Percentiles rank a stretch among this genome's conserved stretches.
Conservation (phyloP, 2,113 vertebrate species). For the Pseudopipra pipra region DNA sequence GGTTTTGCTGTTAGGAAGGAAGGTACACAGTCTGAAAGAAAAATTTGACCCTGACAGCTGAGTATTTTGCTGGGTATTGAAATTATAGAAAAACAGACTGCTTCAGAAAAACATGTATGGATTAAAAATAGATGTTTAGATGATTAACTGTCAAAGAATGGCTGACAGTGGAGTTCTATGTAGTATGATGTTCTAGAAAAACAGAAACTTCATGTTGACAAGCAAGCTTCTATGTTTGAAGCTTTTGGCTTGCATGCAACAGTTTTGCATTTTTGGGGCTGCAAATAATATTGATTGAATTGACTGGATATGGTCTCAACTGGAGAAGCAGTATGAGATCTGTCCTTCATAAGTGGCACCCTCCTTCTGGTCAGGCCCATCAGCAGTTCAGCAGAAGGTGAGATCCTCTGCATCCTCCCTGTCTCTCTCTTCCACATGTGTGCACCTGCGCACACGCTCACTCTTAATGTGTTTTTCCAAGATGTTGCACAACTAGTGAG, state of each 20-base stretch:
- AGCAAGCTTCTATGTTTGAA: neutral
- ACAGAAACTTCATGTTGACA: neutral
- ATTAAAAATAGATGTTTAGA: neutral
- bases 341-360: neutral
- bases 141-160: neutral
- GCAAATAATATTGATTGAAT: neutral
- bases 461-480: neutral
- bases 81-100: neutral
- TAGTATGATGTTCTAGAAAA: neutral
- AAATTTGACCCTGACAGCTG: neutral
- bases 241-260: neutral
- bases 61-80: neutral
- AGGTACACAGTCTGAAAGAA: neutral
- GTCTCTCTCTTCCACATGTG: accelerated
- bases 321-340: neutral
- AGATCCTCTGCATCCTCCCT: neutral
- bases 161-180: neutral
- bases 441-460: accelerated
- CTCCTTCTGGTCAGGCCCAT: neutral
- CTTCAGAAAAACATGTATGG: neutral
- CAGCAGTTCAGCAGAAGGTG: neutral
- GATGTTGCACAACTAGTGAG: neutral
- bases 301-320: accelerated
- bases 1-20: neutral
- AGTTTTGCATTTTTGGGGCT: neutral